A percentile compares a stretch with the other conserved stretches of the same genome.
phyloP scores from a whole-genome alignment of 2,113 vertebrate species.

The Stigmatopora nigra region DNA sequence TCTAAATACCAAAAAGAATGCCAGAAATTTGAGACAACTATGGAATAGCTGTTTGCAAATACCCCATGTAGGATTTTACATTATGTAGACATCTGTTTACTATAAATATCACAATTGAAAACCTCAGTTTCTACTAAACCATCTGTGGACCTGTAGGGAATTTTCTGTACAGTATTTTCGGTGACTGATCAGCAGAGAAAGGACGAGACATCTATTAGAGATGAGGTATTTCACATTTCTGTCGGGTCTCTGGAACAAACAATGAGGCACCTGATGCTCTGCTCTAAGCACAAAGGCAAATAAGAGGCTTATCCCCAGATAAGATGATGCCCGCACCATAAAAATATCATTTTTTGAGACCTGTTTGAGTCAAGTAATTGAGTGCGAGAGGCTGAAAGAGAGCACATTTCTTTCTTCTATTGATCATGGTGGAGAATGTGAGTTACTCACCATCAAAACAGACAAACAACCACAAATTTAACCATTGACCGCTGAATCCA shows the following conservation, averaged over 20 bases:
- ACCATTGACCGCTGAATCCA: no score
- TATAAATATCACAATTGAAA: conserved; percentile 13
- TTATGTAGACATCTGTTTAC: conserved; percentile 19
- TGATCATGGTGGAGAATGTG: no score
- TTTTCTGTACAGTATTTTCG: not conserved
- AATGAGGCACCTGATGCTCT: not conserved
- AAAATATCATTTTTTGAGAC: not conserved
- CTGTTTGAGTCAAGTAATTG: no score
- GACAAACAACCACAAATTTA: no score
- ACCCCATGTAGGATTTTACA: no score
- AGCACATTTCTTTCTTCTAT: no score
- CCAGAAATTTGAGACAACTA: not conserved
- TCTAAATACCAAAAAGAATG: no score
- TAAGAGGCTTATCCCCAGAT: not conserved
- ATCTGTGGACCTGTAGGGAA: not conserved
- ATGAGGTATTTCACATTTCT: not conserved
- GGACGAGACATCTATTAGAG: not conserved
- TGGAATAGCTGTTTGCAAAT: conserved; percentile 5
- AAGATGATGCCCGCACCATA: not conserved
- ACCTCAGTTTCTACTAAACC: not conserved
- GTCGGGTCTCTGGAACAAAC: not conserved
- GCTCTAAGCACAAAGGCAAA: not conserved
- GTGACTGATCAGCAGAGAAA: not conserved
- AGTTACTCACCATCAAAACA: no score
- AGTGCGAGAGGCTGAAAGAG: no score